Evolutionary conservation across 1,140 invertebrate species (phyloP), one percentile per base, ranked within the genome.

Genomic region (Tigriopus japonicus): DNA sequence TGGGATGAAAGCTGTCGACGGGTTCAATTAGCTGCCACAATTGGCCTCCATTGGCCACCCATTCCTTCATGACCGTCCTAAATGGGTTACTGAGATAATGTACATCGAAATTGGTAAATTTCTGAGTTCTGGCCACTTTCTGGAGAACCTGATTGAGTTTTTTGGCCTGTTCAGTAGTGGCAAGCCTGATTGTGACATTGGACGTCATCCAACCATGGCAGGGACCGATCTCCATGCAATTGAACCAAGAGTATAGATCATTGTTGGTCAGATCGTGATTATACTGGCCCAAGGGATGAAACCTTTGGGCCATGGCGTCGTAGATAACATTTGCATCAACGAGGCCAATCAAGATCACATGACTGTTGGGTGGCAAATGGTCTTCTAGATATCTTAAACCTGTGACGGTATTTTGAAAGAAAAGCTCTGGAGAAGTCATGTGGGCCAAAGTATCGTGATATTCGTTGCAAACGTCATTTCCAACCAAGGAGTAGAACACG

Each of bases 391-490:
- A 67, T 14, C 68, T 35, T 43, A 77, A 59, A 9, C 69, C 70
- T 17, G 66, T 63, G 42, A 72, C 56, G 3, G 74, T 64, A 62
- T 71, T 72, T 24, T 67, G 61, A 52, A 65, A 59, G 21, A 49
- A 49, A 15, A 17, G n/a, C 45, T 21, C 21, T 10, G 45, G 45
- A 5, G n/a, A 17, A 15, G 45, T 49, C 45, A 49, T 49, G 45
- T 49, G n/a, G 12, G 45, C 12, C n/a, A 49, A 13, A 42, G 56
- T 23, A n/a, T 58, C 56, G 15, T n/a, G 13, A 66, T 70, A 76
- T 74, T 69, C 68, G 64, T 75, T 76, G 65, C 75, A 77, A 12
- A 77, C 73, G 67, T 77, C 76, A 66, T 77, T 77, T 54, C 75
- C 76, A 64, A 76, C 67, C 63, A 75, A 66, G 15, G 69, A 73